Evolutionary conservation across 2,113 vertebrate genomes (phyloP), one percentile per base, ranked within the genome.

Genomic region (Aplodontia rufa): DNA sequence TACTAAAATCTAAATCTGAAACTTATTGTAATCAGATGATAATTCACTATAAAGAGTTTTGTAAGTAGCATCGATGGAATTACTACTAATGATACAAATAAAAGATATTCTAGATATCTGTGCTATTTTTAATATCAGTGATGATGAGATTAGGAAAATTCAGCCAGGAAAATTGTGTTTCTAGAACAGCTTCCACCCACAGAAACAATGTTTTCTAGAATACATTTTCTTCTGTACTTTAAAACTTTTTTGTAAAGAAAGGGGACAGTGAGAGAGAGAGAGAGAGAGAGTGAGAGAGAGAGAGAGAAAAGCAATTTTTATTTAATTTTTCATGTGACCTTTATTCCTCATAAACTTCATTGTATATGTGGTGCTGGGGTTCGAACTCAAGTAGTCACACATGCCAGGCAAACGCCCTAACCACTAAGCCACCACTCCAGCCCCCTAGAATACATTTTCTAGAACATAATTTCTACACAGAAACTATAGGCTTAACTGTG

Each of bases 11-110:
- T 62, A 93, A 76, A 79, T 51, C 4, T 6, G 19, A 84, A 69
- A 47, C 24, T 81, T 84, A 91, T 53, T 84, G 40, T 45, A 66
- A 96, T 95, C n/a, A 87, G 37, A 86, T 89, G 37, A 75, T 28
- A 90, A 66, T 47, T 12, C 30, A 76, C 76, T 22, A 71, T 42
- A 55, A 82, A 66, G 32, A 40, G 7, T 60, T 80, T 86, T 66
- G 1, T 91, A 81, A 92, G 64, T 40, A 82, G 4, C 19, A 80
- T 42, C n/a, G 30, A 28, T 86, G 22, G 30, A 91, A 72, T 79
- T 2, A 69, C 32, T 71, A 37, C 51, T 28, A 47, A 42, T 83
- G 49, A 42, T 42, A 62, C 9, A 90, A 80, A 75, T 32, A 58
- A 82, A 83, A 2, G 3, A 10, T 51, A 40, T 58, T 62, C n/a